phyloP scores from a whole-genome alignment of 2,797 vertebrate genomes.

The Dermochelys coriacea region DNA sequence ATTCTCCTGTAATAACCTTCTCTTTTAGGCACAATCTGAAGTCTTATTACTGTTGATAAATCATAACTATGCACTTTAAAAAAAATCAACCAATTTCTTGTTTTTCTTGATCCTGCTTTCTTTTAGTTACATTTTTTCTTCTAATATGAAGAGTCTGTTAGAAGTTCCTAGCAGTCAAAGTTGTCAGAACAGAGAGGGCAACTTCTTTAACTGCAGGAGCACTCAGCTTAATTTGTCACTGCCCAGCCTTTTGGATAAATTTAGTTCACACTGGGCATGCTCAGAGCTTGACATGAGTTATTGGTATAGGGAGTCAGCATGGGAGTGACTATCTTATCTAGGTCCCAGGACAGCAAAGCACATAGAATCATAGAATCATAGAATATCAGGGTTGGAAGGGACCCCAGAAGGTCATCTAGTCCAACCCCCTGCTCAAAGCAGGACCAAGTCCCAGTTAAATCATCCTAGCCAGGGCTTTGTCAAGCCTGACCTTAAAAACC shows the following conservation, averaged over 20 bases:
- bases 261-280: not conserved
- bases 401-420: too few relatives aligned
- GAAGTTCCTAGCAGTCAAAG: not conserved
- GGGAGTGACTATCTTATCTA: not conserved
- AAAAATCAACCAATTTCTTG: not conserved
- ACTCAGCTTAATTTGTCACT: not conserved
- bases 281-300: not conserved
- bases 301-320: not conserved
- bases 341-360: not conserved
- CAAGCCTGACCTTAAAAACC: too few relatives aligned
- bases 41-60: not conserved
- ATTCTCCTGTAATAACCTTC: not conserved
- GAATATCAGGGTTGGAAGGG: too few relatives aligned
- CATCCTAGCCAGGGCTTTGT: too few relatives aligned
- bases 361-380: too few relatives aligned
- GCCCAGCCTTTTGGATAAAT: not conserved
- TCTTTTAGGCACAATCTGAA: not conserved
- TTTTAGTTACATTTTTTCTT: not conserved
- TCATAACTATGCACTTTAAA: not conserved
- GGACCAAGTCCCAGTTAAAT: too few relatives aligned
- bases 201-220: not conserved
- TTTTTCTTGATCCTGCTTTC: not conserved
- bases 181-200: not conserved
- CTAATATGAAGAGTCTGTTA: not conserved
- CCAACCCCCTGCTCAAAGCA: too few relatives aligned